Evolutionary conservation across 2,113 vertebrate species (phyloP).

Genomic region (Spheniscus mendiculus): DNA sequence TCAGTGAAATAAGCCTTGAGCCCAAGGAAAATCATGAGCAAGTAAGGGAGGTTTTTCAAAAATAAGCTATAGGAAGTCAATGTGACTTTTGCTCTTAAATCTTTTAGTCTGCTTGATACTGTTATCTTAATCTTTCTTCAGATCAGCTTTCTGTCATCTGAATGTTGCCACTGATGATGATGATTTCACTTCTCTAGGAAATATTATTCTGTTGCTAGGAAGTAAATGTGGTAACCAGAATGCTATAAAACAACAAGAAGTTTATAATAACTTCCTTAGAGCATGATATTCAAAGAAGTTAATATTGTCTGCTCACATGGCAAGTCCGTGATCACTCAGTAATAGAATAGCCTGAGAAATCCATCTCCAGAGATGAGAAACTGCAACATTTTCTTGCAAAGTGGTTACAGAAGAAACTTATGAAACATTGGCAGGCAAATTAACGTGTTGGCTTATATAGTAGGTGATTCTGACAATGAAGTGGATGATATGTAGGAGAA

Average conservation of each 20-base stretch:
- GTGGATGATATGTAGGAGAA: not conserved
- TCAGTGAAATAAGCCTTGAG: not conserved
- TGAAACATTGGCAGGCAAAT: not conserved
- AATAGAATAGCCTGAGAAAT: not conserved
- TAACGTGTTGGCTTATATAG: not conserved
- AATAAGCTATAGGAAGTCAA: not conserved
- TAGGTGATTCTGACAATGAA: not conserved
- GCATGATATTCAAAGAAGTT: not conserved
- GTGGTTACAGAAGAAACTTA: not conserved
- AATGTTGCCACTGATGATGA: not conserved
- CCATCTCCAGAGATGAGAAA: not conserved
- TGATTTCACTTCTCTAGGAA: not conserved
- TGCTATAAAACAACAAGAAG: not conserved
- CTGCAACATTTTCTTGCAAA: not conserved
- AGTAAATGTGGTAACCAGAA: not conserved
- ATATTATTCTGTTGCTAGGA: conserved; percentile 32
- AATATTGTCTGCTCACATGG: not conserved
- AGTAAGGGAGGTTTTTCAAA: not conserved
- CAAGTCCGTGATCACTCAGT: not conserved
- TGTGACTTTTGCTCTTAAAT: not conserved
- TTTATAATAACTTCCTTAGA: not conserved
- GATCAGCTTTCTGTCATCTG: not conserved
- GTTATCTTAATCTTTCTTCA: not conserved
- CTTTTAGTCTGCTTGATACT: not conserved
- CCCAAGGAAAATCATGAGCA: not conserved